Percentiles rank a stretch among this genome's conserved stretches.
These are phyloP conservation scores for Dynastes tityus DNA, from an alignment of 2,888 invertebrate genomes.

Conservation along the genomic window DNA sequence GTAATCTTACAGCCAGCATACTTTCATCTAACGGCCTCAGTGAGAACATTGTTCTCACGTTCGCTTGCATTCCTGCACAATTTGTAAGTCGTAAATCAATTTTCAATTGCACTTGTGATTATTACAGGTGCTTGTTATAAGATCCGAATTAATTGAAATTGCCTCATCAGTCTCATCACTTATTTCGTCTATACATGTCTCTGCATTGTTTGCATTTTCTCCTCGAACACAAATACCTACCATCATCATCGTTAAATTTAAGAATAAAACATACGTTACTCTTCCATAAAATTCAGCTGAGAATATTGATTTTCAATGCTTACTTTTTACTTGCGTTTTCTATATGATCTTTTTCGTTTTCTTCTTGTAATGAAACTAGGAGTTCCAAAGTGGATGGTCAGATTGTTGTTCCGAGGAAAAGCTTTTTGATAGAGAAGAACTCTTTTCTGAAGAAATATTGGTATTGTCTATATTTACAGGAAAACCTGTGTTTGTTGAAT, in stretches of 20 bases:
- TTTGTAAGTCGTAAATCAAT: too few species aligned
- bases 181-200: neutral
- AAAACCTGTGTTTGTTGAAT: too few species aligned
- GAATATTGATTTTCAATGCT: neutral
- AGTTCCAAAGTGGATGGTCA: slow-evolving; percentile 3
- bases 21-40: too few species aligned
- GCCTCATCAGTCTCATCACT: too few species aligned
- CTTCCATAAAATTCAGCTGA: neutral
- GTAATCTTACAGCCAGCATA: too few species aligned
- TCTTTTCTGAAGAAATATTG: neutral
- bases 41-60: too few species aligned
- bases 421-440: neutral
- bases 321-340: slow-evolving; percentile 37
- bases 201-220: neutral
- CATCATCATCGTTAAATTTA: slow-evolving; percentile 50
- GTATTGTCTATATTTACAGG: too few species aligned
- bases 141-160: too few species aligned
- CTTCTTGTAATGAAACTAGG: slow-evolving; percentile 41
- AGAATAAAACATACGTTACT: slow-evolving; percentile 35
- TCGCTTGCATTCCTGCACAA: too few species aligned
- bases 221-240: neutral
- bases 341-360: slow-evolving; percentile 39
- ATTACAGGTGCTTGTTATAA: too few species aligned
- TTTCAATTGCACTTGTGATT: too few species aligned
- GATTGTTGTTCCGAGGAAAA: neutral